Evolutionary conservation across 2,113 vertebrate genomes (phyloP), one percentile per base, ranked within the genome.

Genomic region (Turnix velox): DNA sequence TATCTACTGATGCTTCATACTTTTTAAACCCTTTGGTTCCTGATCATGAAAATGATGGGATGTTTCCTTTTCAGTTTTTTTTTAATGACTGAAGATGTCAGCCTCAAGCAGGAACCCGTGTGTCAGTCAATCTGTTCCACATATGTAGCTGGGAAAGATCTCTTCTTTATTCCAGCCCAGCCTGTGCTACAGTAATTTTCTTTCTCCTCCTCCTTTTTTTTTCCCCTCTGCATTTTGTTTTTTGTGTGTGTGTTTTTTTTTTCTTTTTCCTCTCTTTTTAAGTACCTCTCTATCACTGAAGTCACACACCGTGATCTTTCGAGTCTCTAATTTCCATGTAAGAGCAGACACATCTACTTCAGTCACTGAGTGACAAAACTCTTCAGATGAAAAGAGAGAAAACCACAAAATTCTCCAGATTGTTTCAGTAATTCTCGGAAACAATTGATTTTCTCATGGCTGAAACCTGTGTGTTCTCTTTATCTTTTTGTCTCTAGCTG

Each of bases 361-460:
- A 81, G 23, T 28, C 28, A 63, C 67, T 27, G 67, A 71, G 43
- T 37, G 69, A 58, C 27, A 88, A 73, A 93, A 80, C 24, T 59
- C 48, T 90, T 92, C n/a, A 82, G 68, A 82, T 45, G 31, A 65
- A 78, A 73, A 87, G 33, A 63, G 33, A 71, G 46, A 75, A 73
- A 90, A 74, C 10, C 8, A 82, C 9, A 66, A 83, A 80, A 40
- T 76, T 84, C 66, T 82, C 57, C 7, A 7, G 49, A 92, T 94
- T 88, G 68, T 81, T 94, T 73, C 87, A 76, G 37, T 92, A 93
- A 79, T 91, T 79, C 54, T 84, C 84, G 59, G 88, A 63, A 94
- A 59, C 43, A 86, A 49, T 51, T 71, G n/a, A 74, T 90, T 93
- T 93, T 54, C 63, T 86, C 80, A 43, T 51, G 67, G 69, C 69